Evolutionary conservation across 2,797 vertebrate genomes (phyloP).

Genomic region (Mus minutoides): DNA sequence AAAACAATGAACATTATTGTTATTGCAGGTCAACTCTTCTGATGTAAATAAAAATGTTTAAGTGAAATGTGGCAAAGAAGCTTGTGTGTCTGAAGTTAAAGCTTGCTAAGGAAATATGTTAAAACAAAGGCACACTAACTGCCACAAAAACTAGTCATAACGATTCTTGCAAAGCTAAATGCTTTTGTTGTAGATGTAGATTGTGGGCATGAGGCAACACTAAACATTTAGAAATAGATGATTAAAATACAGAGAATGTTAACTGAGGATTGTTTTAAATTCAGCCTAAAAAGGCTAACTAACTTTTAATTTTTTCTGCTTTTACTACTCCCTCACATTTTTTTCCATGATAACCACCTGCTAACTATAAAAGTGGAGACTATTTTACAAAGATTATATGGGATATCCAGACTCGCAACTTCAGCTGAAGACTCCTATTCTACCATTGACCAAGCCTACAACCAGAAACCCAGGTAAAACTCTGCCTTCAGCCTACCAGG

Average conservation of each 20-base stretch:
- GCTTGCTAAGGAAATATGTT: neutral
- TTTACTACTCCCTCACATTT: neutral
- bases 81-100: neutral
- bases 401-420: neutral
- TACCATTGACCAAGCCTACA: neutral
- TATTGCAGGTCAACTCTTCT: neutral
- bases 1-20: neutral
- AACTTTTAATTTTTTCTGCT: neutral
- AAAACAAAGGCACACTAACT: neutral
- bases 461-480: neutral
- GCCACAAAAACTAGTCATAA: neutral
- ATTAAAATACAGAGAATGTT: neutral
- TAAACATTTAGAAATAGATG: neutral
- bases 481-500: neutral
- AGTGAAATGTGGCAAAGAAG: neutral
- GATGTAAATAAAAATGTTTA: neutral
- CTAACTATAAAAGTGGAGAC: neutral
- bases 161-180: neutral
- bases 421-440: neutral
- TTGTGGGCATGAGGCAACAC: neutral
- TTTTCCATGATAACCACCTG: neutral
- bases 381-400: neutral
- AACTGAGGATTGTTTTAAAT: neutral
- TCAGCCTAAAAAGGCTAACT: neutral
- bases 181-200: neutral